These are phyloP conservation scores for Zalophus californianus DNA, from an alignment of 2,797 vertebrate species.

Conservation along the genomic window DNA sequence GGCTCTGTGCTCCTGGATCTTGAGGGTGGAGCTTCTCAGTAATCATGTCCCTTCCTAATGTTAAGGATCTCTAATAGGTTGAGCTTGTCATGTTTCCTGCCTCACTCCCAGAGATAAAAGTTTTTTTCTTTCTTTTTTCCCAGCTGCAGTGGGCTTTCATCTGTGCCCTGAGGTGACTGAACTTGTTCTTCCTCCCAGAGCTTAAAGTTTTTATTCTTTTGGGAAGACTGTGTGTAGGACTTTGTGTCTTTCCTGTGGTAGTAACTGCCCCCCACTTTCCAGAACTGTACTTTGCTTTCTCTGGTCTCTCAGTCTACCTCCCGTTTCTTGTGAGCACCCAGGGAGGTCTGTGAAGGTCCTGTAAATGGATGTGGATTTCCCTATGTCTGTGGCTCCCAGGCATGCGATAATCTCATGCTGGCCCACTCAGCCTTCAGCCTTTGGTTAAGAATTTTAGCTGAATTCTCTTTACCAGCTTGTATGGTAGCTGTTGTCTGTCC, in stretches of 20 bases:
- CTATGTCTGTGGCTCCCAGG: not conserved
- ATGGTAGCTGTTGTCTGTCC: not conserved
- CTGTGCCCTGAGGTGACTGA: not conserved
- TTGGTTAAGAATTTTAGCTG: not conserved
- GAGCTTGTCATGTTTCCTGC: not conserved
- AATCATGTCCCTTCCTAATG: not conserved
- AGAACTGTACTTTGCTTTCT: not conserved
- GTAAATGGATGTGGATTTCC: not conserved
- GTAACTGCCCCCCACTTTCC: not conserved
- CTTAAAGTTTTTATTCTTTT: not conserved
- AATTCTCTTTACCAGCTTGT: not conserved
- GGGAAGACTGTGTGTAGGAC: not conserved
- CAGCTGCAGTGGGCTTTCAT: not conserved
- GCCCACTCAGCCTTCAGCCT: not conserved
- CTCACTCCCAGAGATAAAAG: not conserved
- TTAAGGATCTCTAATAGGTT: not conserved
- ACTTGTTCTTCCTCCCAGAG: not conserved
- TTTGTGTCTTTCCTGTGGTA: not conserved
- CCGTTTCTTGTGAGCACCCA: not conserved
- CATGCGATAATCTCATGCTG: not conserved
- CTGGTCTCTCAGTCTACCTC: not conserved
- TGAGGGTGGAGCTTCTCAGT: not conserved
- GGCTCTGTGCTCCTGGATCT: not conserved
- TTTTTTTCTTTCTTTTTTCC: not conserved
- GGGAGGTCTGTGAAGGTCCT: not conserved